Percentiles rank a stretch among this genome's conserved stretches.
These are phyloP conservation scores for Drosophila ananassae DNA, from an alignment of 1,140 invertebrate genomes.

Conservation along the genomic window DNA sequence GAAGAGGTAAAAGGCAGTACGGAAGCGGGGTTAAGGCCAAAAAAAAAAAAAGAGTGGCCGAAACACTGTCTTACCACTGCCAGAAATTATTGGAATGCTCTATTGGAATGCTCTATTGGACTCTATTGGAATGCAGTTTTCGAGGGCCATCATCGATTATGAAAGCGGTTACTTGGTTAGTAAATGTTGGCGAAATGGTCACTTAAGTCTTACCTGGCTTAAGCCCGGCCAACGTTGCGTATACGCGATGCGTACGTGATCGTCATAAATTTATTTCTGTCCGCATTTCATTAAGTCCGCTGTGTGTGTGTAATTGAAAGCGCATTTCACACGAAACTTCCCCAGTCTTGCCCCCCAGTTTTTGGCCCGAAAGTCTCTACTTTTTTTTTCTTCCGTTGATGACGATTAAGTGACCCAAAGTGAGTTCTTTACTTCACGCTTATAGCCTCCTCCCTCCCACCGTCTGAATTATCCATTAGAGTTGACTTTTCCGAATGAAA, in stretches of 20 bases:
- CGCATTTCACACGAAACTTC: slow-evolving; percentile 58
- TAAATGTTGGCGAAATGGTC: slow-evolving; percentile 15
- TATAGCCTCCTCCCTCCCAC: background rate
- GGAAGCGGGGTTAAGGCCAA: slow-evolving; percentile 70
- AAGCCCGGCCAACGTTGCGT: slow-evolving; percentile 40
- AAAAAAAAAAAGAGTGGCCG: background rate
- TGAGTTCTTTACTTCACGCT: background rate
- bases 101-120: slow-evolving; percentile 48
- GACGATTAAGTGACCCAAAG: slow-evolving; percentile 26
- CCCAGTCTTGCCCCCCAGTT: no score
- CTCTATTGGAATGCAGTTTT: slow-evolving; percentile 54
- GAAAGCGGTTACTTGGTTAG: slow-evolving; percentile 47
- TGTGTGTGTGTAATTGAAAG: slow-evolving; percentile 69
- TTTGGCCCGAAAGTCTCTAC: background rate
- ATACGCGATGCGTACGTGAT: slow-evolving; percentile 80
- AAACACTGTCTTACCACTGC: background rate
- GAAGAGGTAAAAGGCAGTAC: background rate
- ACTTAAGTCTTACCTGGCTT: slow-evolving; percentile 23
- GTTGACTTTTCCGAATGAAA: slow-evolving; percentile 53
- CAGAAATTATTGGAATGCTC: slow-evolving; percentile 54
- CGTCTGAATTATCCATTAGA: slow-evolving; percentile 29
- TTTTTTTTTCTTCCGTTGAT: background rate
- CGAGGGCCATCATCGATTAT: slow-evolving; percentile 44
- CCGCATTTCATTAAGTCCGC: slow-evolving; percentile 49
- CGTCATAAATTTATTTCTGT: slow-evolving; percentile 60